Percentiles rank a stretch among this genome's conserved stretches.
Conservation (phyloP, 2,888 invertebrate species). For the Heliconius sara region DNA sequence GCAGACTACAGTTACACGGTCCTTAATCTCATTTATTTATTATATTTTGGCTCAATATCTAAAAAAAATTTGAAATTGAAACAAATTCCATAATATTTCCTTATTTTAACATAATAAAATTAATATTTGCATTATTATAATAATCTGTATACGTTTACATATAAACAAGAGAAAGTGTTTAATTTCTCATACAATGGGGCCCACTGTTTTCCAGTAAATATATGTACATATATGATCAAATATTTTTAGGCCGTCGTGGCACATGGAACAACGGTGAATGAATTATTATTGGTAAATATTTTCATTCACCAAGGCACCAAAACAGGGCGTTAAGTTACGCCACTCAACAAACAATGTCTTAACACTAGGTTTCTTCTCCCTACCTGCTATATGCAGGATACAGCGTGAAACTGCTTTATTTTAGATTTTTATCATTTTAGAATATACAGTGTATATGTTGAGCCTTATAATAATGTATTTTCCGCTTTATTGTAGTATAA, state of each 20-base stretch:
- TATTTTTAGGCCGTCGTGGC: too few species aligned
- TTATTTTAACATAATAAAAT: background rate
- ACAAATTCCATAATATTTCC: background rate
- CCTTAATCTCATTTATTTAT: background rate
- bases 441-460: background rate
- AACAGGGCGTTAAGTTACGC: too few species aligned
- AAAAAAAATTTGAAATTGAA: background rate
- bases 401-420: too few species aligned
- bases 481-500: background rate
- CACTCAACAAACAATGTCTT: too few species aligned
- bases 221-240: too few species aligned
- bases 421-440: background rate
- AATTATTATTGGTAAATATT: too few species aligned
- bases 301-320: too few species aligned
- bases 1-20: background rate
- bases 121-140: background rate
- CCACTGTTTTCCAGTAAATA: background rate
- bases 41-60: background rate
- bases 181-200: background rate
- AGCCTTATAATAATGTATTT: background rate
- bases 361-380: background rate
- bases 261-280: too few species aligned
- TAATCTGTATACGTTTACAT: too few species aligned
- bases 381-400: background rate
- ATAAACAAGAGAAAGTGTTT: background rate